phyloP scores from a whole-genome alignment of 2,888 invertebrate species.

The Limenitis arthemis region DNA sequence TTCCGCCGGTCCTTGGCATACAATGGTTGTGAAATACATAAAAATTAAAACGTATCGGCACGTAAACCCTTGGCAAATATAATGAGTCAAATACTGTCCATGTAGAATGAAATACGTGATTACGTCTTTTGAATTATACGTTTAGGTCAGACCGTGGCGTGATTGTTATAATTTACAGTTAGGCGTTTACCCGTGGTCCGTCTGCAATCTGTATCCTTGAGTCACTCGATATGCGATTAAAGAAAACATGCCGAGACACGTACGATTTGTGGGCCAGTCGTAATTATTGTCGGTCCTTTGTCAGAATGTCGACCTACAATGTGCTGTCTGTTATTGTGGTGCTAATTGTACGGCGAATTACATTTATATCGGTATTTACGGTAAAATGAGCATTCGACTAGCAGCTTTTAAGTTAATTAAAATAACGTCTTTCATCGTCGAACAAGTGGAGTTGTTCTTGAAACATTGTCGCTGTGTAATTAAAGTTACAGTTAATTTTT shows the following conservation, averaged over 20 bases:
- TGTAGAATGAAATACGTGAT: conserved; percentile 30
- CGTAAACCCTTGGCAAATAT: conserved; percentile 18
- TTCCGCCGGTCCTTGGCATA: conserved; percentile 62
- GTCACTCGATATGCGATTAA: conserved; percentile 37
- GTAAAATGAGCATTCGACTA: background rate
- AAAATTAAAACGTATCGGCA: conserved; percentile 48
- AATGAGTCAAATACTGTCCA: background rate
- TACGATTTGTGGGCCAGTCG: conserved; percentile 40
- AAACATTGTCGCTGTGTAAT: too few relatives aligned
- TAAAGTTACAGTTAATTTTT: too few relatives aligned
- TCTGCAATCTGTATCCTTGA: conserved; percentile 38
- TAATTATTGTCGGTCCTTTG: conserved; percentile 52
- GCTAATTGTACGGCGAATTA: conserved; percentile 13
- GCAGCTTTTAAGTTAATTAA: too few relatives aligned
- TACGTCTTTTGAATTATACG: conserved; percentile 27
- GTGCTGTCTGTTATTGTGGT: conserved; percentile 10
- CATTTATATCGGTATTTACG: conserved; percentile 2
- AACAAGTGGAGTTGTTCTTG: too few relatives aligned
- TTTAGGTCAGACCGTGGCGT: conserved; percentile 28
- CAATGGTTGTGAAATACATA: conserved; percentile 51
- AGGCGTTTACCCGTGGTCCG: conserved; percentile 30
- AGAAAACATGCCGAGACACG: conserved; percentile 42
- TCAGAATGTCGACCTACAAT: conserved; percentile 24
- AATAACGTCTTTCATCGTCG: too few relatives aligned
- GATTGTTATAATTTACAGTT: conserved; percentile 44